phyloP scores from a whole-genome alignment of 2,888 invertebrate genomes.

The Schizaphis graminum region DNA sequence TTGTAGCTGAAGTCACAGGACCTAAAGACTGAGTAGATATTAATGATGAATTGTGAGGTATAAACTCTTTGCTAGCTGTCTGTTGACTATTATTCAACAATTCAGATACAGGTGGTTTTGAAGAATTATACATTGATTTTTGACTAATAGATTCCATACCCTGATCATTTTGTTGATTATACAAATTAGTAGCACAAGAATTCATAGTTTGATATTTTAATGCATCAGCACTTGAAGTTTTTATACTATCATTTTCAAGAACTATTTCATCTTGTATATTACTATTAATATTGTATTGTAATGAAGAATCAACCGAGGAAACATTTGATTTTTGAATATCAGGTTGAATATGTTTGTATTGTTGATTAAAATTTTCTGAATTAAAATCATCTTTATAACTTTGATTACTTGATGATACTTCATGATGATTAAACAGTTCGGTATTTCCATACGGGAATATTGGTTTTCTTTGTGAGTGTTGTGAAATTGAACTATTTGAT shows the following conservation, averaged over 20 bases:
- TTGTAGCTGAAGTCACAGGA: background rate
- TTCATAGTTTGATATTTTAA: constrained; percentile 3
- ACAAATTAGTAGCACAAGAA: background rate
- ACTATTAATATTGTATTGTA: constrained; percentile 8
- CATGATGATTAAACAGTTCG: background rate
- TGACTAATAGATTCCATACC: background rate
- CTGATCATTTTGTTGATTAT: background rate
- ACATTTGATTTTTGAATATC: constrained; percentile 4
- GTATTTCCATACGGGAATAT: constrained; percentile 18
- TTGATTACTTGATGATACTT: background rate
- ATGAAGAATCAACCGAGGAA: constrained; percentile 15
- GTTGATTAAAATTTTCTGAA: background rate
- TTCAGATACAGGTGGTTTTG: constrained; percentile 31
- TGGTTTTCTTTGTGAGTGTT: constrained; percentile 20
- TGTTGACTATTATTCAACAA: background rate
- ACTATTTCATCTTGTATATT: background rate
- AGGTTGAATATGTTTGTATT: background rate
- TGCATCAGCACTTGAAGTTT: background rate
- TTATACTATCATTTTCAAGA: background rate
- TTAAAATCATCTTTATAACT: background rate
- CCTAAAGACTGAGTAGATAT: constrained; percentile 17
- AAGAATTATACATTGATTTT: constrained; percentile 15
- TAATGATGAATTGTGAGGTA: background rate
- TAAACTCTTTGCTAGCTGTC: constrained; percentile 23
- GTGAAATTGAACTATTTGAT: constrained; percentile 11